Evolutionary conservation across 2,797 vertebrate species (phyloP), one percentile per base, ranked within the genome.

Genomic region (Pteropus rufus): DNA sequence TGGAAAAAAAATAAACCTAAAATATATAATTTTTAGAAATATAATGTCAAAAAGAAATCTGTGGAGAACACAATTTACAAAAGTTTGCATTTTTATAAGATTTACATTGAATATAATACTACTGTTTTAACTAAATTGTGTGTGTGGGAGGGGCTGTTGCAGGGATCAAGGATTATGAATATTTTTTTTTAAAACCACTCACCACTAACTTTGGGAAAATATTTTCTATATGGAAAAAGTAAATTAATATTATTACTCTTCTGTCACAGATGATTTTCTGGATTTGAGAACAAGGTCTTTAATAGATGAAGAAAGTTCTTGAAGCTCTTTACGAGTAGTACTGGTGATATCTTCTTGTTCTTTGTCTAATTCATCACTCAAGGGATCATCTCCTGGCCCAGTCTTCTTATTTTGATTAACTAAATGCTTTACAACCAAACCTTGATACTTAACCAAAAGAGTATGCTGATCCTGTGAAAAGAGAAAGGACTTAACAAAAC

Each of bases 341-440:
- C 97, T 98, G 58, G 89, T 94, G 92, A 97, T 98, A 84, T 99
- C 98, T 7, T 99, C 98, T 76, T 98, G 96, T 82, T 98, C 97
- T 70, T 98, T 98, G 69, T 98, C 97, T 92, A 97, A 83, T 75
- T 95, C 88, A 44, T 98, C 97, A 82, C 46, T 96, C 56, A 93
- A 70, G 26, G 86, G 86, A 34, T 95, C 89, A 70, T 98, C 98
- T 84, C 97, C 98, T 9, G 98, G 98, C n/a, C 98, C 98, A 80
- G 95, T 95, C 96, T 99, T 99, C 97, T 99, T 99, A 97, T 97
- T 98, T 39, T 99, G 99, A 81, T 97, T 99, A 89, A 99, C 98
- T 98, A 99, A 96, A 80, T 99, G 99, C 96, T 99, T 99, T 97
- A 99, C 99, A 96, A 99, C 99, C 98, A 99, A 98, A 87, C 98